These are phyloP conservation scores for Sepiola atlantica DNA, from an alignment of 2,888 invertebrate genomes.

Conservation along the genomic window DNA sequence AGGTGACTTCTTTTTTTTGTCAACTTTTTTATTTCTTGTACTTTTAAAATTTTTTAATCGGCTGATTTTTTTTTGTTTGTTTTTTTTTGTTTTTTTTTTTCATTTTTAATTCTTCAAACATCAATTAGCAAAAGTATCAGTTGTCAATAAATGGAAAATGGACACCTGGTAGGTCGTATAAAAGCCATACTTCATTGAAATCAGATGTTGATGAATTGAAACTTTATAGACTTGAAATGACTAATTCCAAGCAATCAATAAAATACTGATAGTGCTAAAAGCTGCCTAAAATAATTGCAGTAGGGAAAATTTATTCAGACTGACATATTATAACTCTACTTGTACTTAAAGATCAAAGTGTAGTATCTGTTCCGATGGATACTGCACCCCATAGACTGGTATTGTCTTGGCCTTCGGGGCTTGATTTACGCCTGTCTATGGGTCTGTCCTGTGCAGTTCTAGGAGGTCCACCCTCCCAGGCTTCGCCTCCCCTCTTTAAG, in stretches of 20 bases:
- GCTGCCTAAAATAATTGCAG: background rate
- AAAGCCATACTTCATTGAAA: background rate
- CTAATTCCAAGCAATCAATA: background rate
- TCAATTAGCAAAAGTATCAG: background rate
- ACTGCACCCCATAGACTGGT: too few relatives aligned
- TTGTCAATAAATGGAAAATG: background rate
- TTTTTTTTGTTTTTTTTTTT: background rate
- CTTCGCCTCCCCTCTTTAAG: too few relatives aligned
- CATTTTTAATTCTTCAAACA: background rate
- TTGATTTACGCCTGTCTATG: too few relatives aligned
- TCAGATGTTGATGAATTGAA: background rate
- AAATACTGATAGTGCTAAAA: background rate
- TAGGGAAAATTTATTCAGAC: background rate
- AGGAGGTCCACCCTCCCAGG: too few relatives aligned
- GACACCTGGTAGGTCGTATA: background rate
- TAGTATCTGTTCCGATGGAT: too few relatives aligned
- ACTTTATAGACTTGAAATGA: background rate
- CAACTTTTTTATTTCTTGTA: background rate
- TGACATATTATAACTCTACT: background rate
- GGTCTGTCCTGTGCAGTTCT: too few relatives aligned
- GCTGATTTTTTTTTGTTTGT: background rate
- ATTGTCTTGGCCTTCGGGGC: too few relatives aligned
- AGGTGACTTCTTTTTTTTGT: background rate
- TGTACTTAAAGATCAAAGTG: too few relatives aligned
- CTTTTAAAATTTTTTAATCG: background rate